A percentile compares a stretch with the other conserved stretches of the same genome.
Evolutionary conservation across 2,888 invertebrate species (phyloP).

Genomic region (Entomobrya multifasciata): DNA sequence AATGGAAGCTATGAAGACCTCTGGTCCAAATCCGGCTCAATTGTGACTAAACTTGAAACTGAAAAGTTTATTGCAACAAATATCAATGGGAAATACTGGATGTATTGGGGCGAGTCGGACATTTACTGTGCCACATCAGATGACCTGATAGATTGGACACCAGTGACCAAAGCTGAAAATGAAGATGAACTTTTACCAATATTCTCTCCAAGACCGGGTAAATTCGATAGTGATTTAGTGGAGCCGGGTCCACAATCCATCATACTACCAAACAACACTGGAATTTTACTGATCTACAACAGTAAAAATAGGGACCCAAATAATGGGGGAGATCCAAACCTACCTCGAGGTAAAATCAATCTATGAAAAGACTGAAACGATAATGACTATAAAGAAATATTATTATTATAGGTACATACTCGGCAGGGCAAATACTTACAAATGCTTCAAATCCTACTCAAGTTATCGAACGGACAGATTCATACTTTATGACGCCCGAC

Average conservation of each 20-base stretch:
- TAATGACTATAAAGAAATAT: too few relatives aligned
- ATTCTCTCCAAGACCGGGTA: conserved; percentile 63
- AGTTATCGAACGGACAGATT: conserved; percentile 59
- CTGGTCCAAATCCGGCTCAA: conserved; percentile 77
- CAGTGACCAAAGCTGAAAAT: conserved; percentile 50
- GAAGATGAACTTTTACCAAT: conserved; percentile 32
- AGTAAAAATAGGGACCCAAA: conserved; percentile 54
- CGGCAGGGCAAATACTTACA: conserved; percentile 74
- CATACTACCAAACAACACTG: conserved; percentile 15
- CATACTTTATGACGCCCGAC: conserved; percentile 76
- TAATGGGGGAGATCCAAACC: conserved; percentile 59
- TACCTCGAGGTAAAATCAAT: too few relatives aligned
- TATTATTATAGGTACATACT: conserved; percentile 74
- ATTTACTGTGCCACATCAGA: conserved; percentile 73
- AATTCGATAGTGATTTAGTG: conserved; percentile 72
- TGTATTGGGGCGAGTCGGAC: conserved; percentile 76
- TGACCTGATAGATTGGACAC: conserved; percentile 74
- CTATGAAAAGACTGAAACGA: too few relatives aligned
- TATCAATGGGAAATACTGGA: conserved; percentile 74
- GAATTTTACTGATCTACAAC: conserved; percentile 72
- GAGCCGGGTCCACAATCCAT: conserved; percentile 73
- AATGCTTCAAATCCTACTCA: conserved; percentile 57
- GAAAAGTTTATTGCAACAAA: conserved; percentile 68
- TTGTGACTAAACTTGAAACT: conserved; percentile 60
- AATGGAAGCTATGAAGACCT: conserved; percentile 64